These are phyloP conservation scores for Takifugu flavidus DNA, from an alignment of 2,113 vertebrate genomes.

Conservation along the genomic window DNA sequence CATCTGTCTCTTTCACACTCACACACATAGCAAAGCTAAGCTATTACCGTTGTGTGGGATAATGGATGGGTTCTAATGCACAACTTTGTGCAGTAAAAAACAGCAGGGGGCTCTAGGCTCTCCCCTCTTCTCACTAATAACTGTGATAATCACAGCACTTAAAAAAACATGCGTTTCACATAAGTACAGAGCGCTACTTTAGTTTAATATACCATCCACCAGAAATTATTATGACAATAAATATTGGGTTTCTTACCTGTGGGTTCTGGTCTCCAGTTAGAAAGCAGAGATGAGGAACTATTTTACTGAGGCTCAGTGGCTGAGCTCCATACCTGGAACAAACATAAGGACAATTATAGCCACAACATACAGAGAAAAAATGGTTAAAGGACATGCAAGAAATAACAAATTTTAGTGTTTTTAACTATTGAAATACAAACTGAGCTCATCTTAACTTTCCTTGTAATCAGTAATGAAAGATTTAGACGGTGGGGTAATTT, in stretches of 20 bases:
- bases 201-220: too few relatives aligned
- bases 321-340: slow-evolving; percentile 82
- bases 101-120: slow-evolving; percentile 2
- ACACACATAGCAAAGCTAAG: slow-evolving; percentile 2
- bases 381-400: too few relatives aligned
- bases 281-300: slow-evolving; percentile 88
- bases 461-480: too few relatives aligned
- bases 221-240: too few relatives aligned
- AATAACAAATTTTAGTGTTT: background rate
- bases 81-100: slow-evolving; percentile 40
- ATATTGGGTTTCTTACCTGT: slow-evolving; percentile 78
- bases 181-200: too few relatives aligned
- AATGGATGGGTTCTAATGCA: slow-evolving; percentile 27
- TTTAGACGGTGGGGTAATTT: background rate
- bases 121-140: slow-evolving; percentile 54
- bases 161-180: slow-evolving; percentile 20
- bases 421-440: background rate
- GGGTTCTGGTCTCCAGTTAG: slow-evolving; percentile 89
- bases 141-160: slow-evolving; percentile 48
- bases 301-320: slow-evolving; percentile 85
- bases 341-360: background rate
- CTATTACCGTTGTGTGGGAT: slow-evolving; percentile 20
- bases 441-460: background rate
- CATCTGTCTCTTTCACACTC: background rate
- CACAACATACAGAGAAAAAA: background rate